Evolutionary conservation across 2,888 invertebrate genomes (phyloP), one percentile per base, ranked within the genome.

Genomic region (Mongoloraphidia duomilia): DNA sequence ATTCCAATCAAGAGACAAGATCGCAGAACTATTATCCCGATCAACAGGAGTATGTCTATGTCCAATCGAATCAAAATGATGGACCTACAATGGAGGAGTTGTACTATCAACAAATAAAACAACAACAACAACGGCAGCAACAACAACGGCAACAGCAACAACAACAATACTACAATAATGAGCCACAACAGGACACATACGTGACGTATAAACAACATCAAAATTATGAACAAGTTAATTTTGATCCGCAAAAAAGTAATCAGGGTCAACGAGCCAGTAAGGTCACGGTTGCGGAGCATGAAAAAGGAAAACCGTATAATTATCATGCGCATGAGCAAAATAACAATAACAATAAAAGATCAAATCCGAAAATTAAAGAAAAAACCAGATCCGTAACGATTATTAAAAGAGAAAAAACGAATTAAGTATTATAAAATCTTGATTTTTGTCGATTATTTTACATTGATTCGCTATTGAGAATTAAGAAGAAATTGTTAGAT

Each of bases 291-390:
- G 39, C 34, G 8, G 14, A 44, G 12, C 38, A 8, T 10, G 40
- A 47, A 37, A 17, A 41, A 11, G 49, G 39, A 8, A 49, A 47
- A 34, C 47, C 50, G 2, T 55, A 54, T 41, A 60, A 60, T 51
- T 58, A 60, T 42, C 60, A 60, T 44, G 56, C 57, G 10, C 55
- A 57, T 46, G 46, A 48, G 17, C 47, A 46, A 44, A 48, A 52
- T 37, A 44, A 51, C 8, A 48, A 47, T 26, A 54, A 55, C 26
- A 52, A 54, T 37, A 49, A 47, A 33, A 41, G 41, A 47, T 47
- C 41, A 12, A 36, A 33, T n/a, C 34, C 34, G n/a, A 47, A 47
- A 41, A 41, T 6, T 12, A 41, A 34, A 46, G 26, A 26, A 43
- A 9, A 43, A 43, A 43, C 43, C 9, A 43, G 12, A 17, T 43